phyloP scores from a whole-genome alignment of 92 coral and sea anemone species.

The Epizoanthus illoricatus region DNA sequence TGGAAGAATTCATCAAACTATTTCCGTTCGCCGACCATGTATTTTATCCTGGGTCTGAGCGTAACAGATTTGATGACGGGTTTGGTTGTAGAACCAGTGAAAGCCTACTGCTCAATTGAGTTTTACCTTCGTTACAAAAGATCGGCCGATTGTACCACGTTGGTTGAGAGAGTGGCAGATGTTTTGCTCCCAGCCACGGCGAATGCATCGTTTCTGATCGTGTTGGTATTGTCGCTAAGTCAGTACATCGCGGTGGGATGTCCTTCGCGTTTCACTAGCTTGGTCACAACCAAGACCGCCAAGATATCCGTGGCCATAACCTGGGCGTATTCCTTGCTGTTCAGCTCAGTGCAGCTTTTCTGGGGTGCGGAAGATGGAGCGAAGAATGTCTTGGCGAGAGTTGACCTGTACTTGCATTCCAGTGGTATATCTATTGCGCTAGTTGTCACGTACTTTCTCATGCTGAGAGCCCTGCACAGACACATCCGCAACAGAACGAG shows the following conservation, averaged over 20 bases:
- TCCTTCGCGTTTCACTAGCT: conserved; percentile 6
- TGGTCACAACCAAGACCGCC: conserved; percentile 16
- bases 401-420: conserved; percentile 22
- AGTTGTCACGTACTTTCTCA: background rate
- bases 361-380: background rate
- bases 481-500: conserved; percentile 16
- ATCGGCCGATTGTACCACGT: conserved; percentile 1
- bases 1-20: conserved; percentile 20
- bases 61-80: conserved; percentile 10
- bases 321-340: conserved; percentile 25
- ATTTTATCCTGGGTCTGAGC: conserved; percentile 19
- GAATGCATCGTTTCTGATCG: conserved; percentile 32
- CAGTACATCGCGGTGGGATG: conserved; percentile 36
- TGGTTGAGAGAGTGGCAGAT: conserved; percentile 17
- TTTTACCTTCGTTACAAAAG: conserved; percentile 20
- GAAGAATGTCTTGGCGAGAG: background rate
- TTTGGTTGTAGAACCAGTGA: conserved; percentile 19
- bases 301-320: background rate
- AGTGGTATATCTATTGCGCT: conserved; percentile 15
- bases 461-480: conserved; percentile 14
- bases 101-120: conserved; percentile 37
- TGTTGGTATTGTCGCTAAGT: conserved; percentile 23
- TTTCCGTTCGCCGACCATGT: conserved; percentile 37
- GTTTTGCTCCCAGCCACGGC: conserved; percentile 32
- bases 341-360: conserved; percentile 16